A percentile compares a stretch with the other conserved stretches of the same genome.
phyloP scores from a whole-genome alignment of 2,797 vertebrate genomes.

The Parotocinclus haroldoi region DNA sequence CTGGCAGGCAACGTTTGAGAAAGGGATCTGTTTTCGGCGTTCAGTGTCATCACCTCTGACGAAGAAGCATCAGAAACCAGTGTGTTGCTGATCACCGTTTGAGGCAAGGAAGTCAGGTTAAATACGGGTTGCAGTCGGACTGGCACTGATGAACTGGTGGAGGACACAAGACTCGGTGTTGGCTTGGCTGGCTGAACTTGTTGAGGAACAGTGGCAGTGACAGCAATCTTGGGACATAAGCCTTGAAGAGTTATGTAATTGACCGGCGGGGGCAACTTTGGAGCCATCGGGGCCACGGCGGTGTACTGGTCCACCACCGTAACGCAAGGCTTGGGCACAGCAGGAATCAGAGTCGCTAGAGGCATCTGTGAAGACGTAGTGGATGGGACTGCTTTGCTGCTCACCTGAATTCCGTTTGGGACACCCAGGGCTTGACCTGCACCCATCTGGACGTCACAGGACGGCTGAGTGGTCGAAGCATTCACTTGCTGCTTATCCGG shows the following conservation, averaged over 20 bases:
- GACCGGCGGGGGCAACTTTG: slow-evolving; percentile 64
- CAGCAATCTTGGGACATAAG: slow-evolving; percentile 59
- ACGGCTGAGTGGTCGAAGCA: slow-evolving; percentile 80
- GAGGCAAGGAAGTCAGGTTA: slow-evolving; percentile 51
- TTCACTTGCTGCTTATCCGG: slow-evolving; percentile 82
- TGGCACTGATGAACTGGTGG: slow-evolving; percentile 55
- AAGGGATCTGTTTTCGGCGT: slow-evolving; percentile 58
- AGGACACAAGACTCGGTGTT: slow-evolving; percentile 52
- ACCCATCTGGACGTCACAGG: slow-evolving; percentile 73
- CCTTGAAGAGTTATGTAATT: slow-evolving; percentile 76
- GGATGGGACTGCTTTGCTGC: slow-evolving; percentile 62
- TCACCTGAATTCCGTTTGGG: slow-evolving; percentile 51
- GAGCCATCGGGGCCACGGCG: slow-evolving; percentile 57
- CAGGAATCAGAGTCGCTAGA: slow-evolving; percentile 67
- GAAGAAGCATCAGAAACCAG: slow-evolving; percentile 57
- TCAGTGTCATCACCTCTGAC: slow-evolving; percentile 51
- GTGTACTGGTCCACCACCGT: slow-evolving; percentile 71
- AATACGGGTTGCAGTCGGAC: slow-evolving; percentile 50
- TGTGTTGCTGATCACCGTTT: slow-evolving; percentile 59
- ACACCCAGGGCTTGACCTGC: slow-evolving; percentile 30
- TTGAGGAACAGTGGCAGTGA: slow-evolving; percentile 58
- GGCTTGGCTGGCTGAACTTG: slow-evolving; percentile 55
- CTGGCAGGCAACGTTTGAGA: slow-evolving; percentile 63
- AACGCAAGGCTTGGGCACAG: slow-evolving; percentile 66
- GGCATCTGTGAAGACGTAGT: slow-evolving; percentile 70